Evolutionary conservation across 2,888 invertebrate genomes (phyloP), one percentile per base, ranked within the genome.

Genomic region (Lasioglossum pauxillum): DNA sequence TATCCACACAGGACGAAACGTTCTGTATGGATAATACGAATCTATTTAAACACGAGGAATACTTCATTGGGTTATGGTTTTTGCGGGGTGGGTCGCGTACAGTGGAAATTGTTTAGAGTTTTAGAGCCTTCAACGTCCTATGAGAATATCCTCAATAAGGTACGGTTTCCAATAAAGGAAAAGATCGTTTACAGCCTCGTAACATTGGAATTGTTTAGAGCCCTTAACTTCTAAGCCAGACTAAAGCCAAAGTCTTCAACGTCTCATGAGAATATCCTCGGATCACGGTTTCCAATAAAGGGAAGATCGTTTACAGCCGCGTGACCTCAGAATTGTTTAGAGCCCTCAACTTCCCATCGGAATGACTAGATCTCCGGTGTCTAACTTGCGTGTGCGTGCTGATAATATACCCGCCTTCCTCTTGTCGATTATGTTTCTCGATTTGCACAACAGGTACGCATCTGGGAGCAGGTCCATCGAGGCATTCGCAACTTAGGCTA

Each of bases 401-500:
- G 57, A 90, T 88, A 41, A 89, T 88, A 69, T 92, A 91, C 60
- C 85, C 85, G 64, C 78, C 88, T 14, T 93, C 94, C 35, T 93
- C 94, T 75, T 91, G 91, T 60, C 92, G 88, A 75, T 92, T 91
- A 73, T 94, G 94, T 85, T 95, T 95, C n/a, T 95, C 94, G 35
- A 94, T 74, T 78, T 94, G 94, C 19, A 93, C 91, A 16, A 93
- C 91, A 82, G 82, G 91, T 76, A 92, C 87, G 69, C 92, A 93
- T 27, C 92, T 85, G 0, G 89, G 90, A 49, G 88, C 91, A 8
- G 93, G 87, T 57, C 93, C 94, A 86, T 96, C 97, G 23, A 96
- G 95, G 92, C 97, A 98, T 85, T 98, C 98, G 93, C 97, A 98
- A 80, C 97, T 97, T 10, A 97, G 94, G 92, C 97, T 97, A 4